These are phyloP conservation scores for Cyanoderma ruficeps DNA, from an alignment of 2,113 vertebrate species.

Conservation along the genomic window DNA sequence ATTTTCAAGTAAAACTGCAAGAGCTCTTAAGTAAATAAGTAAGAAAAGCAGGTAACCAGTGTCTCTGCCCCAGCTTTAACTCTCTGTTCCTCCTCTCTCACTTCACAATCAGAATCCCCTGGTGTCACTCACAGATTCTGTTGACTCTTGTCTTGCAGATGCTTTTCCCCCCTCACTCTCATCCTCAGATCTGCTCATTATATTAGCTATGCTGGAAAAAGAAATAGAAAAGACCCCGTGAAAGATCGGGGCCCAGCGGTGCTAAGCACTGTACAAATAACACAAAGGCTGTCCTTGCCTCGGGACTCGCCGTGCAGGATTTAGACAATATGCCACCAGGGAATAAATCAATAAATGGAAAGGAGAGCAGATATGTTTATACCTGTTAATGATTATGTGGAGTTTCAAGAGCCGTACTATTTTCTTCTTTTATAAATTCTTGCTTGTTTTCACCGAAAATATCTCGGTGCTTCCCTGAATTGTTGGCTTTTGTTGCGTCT, in stretches of 20 bases:
- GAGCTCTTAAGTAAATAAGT: slow-evolving; percentile 22
- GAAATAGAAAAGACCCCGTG: not conserved
- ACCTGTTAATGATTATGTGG: slow-evolving; percentile 39
- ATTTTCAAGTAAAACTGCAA: slow-evolving; percentile 25
- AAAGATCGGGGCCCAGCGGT: not conserved
- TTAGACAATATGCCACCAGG: slow-evolving; percentile 21
- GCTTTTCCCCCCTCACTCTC: not conserved
- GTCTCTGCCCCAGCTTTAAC: not conserved
- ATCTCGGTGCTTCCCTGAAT: not conserved
- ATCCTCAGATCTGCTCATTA: not conserved
- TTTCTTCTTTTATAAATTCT: slow-evolving; percentile 1
- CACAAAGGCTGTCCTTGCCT: slow-evolving; percentile 61
- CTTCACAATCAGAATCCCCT: not conserved
- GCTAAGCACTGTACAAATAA: slow-evolving; percentile 58
- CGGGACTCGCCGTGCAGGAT: not conserved
- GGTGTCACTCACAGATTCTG: slow-evolving; percentile 15
- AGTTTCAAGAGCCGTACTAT: not conserved
- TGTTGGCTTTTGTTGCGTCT: not conserved
- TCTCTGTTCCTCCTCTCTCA: not conserved
- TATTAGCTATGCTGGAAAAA: slow-evolving; percentile 12
- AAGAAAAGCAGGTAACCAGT: not conserved
- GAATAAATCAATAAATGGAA: slow-evolving; percentile 52
- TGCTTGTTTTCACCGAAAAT: not conserved
- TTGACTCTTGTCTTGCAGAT: slow-evolving; percentile 30
- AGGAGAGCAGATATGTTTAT: slow-evolving; percentile 34